Percentiles rank a stretch among this genome's conserved stretches.
Evolutionary conservation across 1,140 invertebrate genomes (phyloP).

Genomic region (Drosophila subpulchrella): DNA sequence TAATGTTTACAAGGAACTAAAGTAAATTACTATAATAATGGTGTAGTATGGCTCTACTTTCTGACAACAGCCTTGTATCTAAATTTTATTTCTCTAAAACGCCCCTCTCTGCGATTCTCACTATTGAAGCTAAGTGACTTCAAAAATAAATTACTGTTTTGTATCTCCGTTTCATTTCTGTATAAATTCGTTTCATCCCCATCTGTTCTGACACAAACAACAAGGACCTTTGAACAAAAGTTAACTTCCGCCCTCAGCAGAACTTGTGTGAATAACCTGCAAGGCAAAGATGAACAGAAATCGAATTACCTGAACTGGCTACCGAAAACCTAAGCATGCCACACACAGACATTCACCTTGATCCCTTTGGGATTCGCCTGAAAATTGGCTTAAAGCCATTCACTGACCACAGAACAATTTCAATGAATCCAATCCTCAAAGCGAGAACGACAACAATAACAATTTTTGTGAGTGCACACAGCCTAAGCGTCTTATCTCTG

Average conservation of each 20-base stretch:
- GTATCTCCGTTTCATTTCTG: background rate
- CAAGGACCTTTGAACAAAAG: background rate
- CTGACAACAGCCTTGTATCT: no score
- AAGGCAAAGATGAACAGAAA: constrained; percentile 2
- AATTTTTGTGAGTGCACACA: constrained; percentile 33
- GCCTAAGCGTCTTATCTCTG: constrained; percentile 74
- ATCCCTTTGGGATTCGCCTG: background rate
- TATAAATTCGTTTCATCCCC: background rate
- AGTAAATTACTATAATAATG: no score
- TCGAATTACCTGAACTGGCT: constrained; percentile 2
- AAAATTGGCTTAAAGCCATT: constrained; percentile 38
- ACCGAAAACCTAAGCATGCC: background rate
- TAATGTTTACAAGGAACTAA: no score
- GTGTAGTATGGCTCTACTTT: no score
- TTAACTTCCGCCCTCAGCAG: background rate
- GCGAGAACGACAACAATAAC: constrained; percentile 25
- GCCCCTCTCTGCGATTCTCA: no score
- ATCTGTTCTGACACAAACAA: background rate
- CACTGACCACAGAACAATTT: constrained; percentile 22
- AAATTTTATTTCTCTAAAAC: no score
- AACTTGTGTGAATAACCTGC: background rate
- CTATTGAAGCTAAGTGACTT: no score
- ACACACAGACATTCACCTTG: constrained; percentile 6
- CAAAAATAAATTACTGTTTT: background rate
- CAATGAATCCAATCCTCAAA: constrained; percentile 12